Evolutionary conservation across 1,140 invertebrate genomes (phyloP), one percentile per base, ranked within the genome.

Genomic region (Nymphalis io): DNA sequence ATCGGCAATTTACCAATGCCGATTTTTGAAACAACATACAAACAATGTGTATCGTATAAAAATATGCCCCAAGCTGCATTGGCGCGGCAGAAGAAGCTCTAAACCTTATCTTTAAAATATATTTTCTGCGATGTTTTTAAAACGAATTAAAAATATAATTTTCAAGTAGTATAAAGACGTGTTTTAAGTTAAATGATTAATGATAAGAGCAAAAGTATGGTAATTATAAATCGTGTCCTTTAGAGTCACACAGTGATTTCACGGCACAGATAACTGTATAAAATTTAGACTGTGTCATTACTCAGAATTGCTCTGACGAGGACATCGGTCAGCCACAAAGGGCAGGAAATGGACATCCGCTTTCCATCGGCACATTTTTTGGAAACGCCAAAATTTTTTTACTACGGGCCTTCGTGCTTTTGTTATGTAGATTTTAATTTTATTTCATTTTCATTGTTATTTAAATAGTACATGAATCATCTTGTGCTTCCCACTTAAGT

Each of bases 371-470:
- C 79, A 86, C 82, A 81, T 79, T 86, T 90, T 90, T 90, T 83
- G 84, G 85, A 87, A 90, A 85, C 84, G 79, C 85, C 87, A 82
- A 90, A 83, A 84, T 87, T 90, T 85, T 87, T 90, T 88, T 83
- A 84, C 80, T 76, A 61, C 78, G 69, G 73, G 75, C 79, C 82
- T 84, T 87, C 79, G 62, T 46, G 70, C 76, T 75, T 80, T 90
- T 89, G 85, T 89, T 62, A 90, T 89, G 85, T 75, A 83, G 79
- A 90, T 90, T 84, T 58, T 70, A 61, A 57, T 67, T 67, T 72
- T 70, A 60, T 72, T 67, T 72, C 2, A 70, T 61, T 23, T 44
- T 44, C 58, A 76, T 68, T 70, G 60, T 70, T 66, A 42, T 44
- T 59, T 42, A 20, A 62, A 65, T 58, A 40, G 27, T 59, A 40